A percentile compares a stretch with the other conserved stretches of the same genome.
These are phyloP conservation scores for Eupithecia inturbata DNA, from an alignment of 2,888 invertebrate species.

Conservation along the genomic window DNA sequence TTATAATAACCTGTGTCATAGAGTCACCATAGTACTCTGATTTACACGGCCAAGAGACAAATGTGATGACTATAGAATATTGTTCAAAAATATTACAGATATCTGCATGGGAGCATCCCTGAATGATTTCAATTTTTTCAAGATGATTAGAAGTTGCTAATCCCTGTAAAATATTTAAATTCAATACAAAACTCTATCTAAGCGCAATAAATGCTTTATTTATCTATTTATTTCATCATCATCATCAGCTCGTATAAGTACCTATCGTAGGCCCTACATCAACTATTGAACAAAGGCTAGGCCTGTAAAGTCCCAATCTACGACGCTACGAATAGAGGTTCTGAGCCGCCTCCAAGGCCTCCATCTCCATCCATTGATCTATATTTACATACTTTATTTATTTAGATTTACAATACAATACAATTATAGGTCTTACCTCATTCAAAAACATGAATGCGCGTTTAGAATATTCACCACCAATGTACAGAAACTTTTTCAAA, in stretches of 20 bases:
- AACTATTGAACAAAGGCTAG: background rate
- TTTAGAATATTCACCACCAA: slow-evolving; percentile 67
- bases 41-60: slow-evolving; percentile 69
- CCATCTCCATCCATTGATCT: too few relatives aligned
- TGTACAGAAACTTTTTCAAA: slow-evolving; percentile 74
- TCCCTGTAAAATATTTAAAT: slow-evolving; percentile 56
- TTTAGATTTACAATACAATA: background rate
- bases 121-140: slow-evolving; percentile 68
- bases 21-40: slow-evolving; percentile 56
- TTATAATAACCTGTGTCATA: slow-evolving; percentile 58
- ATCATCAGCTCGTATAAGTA: background rate
- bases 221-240: background rate
- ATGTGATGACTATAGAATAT: slow-evolving; percentile 61
- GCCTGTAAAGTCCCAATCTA: background rate
- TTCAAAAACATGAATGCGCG: slow-evolving; percentile 72
- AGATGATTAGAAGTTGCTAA: slow-evolving; percentile 54
- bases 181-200: background rate
- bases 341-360: too few relatives aligned
- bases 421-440: slow-evolving; percentile 54
- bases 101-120: slow-evolving; percentile 70
- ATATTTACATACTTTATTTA: background rate
- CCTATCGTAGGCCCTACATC: too few relatives aligned
- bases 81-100: slow-evolving; percentile 74
- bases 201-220: background rate
- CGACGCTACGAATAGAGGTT: too few relatives aligned